Evolutionary conservation across 2,888 invertebrate genomes (phyloP).

Genomic region (Diarsia rubi): DNA sequence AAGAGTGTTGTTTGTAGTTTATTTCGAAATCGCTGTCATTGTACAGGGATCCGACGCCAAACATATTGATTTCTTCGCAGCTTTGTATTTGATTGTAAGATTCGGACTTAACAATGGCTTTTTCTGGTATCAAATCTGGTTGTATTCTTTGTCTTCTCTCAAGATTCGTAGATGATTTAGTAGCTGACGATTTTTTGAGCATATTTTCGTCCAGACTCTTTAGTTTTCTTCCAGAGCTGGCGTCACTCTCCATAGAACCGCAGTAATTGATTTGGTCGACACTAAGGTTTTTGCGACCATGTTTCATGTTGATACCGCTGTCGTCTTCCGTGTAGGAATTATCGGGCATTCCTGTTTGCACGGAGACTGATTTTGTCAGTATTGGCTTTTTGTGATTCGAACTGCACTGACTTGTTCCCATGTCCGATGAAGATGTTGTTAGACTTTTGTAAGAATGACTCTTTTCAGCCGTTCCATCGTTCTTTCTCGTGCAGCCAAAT

Average conservation of each 20-base stretch:
- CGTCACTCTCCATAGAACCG: constrained; percentile 89
- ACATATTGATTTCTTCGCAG: constrained; percentile 90
- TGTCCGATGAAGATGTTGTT: constrained; percentile 89
- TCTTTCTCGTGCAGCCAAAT: constrained; percentile 90
- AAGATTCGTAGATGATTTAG: constrained; percentile 86
- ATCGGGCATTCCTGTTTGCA: constrained; percentile 89
- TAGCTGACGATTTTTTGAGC: constrained; percentile 87
- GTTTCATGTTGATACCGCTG: constrained; percentile 86
- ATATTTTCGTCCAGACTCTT: constrained; percentile 89
- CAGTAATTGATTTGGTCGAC: constrained; percentile 90
- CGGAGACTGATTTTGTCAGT: constrained; percentile 89
- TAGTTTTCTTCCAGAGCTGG: constrained; percentile 87
- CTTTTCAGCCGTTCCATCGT: constrained; percentile 87
- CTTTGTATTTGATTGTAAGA: constrained; percentile 90
- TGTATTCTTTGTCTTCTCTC: constrained; percentile 89
- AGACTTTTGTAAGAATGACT: constrained; percentile 89
- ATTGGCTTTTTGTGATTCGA: constrained; percentile 88
- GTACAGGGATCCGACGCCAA: constrained; percentile 90
- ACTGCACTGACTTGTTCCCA: constrained; percentile 89
- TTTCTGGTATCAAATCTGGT: constrained; percentile 89
- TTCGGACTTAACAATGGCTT: constrained; percentile 87
- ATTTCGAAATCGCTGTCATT: constrained; percentile 91
- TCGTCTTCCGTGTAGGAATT: constrained; percentile 82
- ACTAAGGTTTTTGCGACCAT: constrained; percentile 87
- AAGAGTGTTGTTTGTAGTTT: constrained; percentile 91